Percentiles rank a stretch among this genome's conserved stretches.
These are phyloP conservation scores for Drosophila equinoxialis DNA, from an alignment of 1,140 invertebrate species.

Conservation along the genomic window DNA sequence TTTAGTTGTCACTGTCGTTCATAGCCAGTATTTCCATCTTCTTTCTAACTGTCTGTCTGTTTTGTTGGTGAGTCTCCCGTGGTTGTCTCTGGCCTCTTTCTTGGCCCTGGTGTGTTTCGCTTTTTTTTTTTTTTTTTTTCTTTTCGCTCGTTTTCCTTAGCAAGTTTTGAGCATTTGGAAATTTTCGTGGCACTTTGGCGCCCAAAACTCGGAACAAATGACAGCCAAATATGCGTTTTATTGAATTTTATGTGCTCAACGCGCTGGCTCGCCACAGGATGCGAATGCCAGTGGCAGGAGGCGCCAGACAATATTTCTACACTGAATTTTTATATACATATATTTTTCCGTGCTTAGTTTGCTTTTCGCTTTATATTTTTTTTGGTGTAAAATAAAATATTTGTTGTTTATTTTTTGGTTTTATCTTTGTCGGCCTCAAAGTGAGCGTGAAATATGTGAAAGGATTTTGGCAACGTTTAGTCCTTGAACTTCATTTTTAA, in stretches of 20 bases:
- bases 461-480: slow-evolving; percentile 36
- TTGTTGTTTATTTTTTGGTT: slow-evolving; percentile 21
- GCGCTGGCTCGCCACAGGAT: slow-evolving; percentile 41
- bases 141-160: slow-evolving; percentile 46
- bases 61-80: background rate
- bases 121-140: slow-evolving; percentile 29
- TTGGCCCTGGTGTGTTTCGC: slow-evolving; percentile 13
- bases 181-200: slow-evolving; percentile 76
- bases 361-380: slow-evolving; percentile 6
- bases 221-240: slow-evolving; percentile 81
- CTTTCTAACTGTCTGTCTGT: background rate
- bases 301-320: slow-evolving; percentile 42
- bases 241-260: slow-evolving; percentile 73
- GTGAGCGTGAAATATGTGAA: slow-evolving; percentile 65
- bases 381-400: slow-evolving; percentile 47
- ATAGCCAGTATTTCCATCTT: background rate
- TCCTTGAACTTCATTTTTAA: slow-evolving; percentile 53
- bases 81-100: background rate
- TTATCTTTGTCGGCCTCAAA: slow-evolving; percentile 32
- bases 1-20: too few species aligned
- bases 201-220: slow-evolving; percentile 77
- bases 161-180: slow-evolving; percentile 63
- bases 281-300: slow-evolving; percentile 28
- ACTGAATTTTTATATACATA: background rate
- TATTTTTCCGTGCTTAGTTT: slow-evolving; percentile 42